A percentile compares a stretch with the other conserved stretches of the same genome.
These are phyloP conservation scores for Quadriops clusia DNA, from an alignment of 2,888 invertebrate species.

Conservation along the genomic window DNA sequence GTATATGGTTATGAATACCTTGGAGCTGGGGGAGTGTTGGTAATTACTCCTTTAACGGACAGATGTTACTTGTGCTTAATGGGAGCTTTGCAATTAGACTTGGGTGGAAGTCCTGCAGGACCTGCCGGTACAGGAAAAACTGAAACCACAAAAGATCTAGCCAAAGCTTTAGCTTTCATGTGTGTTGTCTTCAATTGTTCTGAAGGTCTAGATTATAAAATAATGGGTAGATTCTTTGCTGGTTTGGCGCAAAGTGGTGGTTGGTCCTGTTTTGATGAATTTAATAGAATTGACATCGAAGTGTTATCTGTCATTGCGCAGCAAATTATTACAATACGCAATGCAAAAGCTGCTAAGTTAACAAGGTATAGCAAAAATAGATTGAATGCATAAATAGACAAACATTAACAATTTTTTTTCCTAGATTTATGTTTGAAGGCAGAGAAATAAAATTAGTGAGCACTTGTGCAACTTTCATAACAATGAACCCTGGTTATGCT, in stretches of 20 bases:
- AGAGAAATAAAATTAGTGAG: constrained; percentile 71
- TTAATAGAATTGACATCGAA: constrained; percentile 83
- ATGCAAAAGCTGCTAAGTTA: constrained; percentile 63
- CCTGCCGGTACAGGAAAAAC: constrained; percentile 86
- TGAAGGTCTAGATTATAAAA: constrained; percentile 61
- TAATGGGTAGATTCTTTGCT: constrained; percentile 87
- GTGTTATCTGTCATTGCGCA: constrained; percentile 84
- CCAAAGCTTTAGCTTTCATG: constrained; percentile 77
- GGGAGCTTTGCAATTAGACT: constrained; percentile 78
- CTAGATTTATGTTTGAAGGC: constrained; percentile 79
- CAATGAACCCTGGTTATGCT: constrained; percentile 89
- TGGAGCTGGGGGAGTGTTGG: constrained; percentile 73
- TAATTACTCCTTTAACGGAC: constrained; percentile 83
- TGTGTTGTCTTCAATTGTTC: constrained; percentile 90
- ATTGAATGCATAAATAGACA: constrained; percentile 1
- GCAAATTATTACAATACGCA: constrained; percentile 76
- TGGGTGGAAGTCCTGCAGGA: constrained; percentile 80
- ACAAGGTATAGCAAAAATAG: constrained; percentile 32
- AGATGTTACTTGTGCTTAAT: constrained; percentile 79
- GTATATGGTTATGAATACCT: constrained; percentile 85
- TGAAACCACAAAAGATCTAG: constrained; percentile 82
- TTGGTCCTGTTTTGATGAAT: constrained; percentile 90
- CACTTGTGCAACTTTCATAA: constrained; percentile 77
- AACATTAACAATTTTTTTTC: constrained; percentile 9
- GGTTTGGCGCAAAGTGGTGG: constrained; percentile 83